Evolutionary conservation across 2,888 invertebrate genomes (phyloP).

Genomic region (Sicus ferrugineus): DNA sequence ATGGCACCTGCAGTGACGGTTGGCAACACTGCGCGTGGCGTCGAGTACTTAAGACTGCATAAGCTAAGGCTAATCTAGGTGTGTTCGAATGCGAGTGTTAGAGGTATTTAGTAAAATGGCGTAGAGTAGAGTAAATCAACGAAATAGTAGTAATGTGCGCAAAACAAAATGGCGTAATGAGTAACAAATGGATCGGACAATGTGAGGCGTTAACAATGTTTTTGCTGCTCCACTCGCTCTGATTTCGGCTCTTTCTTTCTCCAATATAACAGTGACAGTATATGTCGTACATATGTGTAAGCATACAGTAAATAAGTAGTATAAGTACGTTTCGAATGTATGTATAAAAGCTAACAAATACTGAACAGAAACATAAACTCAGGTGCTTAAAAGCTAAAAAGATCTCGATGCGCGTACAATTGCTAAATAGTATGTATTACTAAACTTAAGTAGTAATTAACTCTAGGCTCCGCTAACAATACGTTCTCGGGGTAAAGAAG

Average conservation of each 20-base stretch:
- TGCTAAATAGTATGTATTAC: constrained; percentile 14
- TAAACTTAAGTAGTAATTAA: constrained; percentile 3
- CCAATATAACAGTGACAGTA: background rate
- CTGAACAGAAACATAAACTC: constrained; percentile 18
- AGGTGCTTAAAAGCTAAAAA: constrained; percentile 31
- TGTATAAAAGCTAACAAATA: constrained; percentile 9
- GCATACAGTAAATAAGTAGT: background rate
- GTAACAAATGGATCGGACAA: constrained; percentile 5
- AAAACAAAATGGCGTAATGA: constrained; percentile 19
- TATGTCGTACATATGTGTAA: background rate
- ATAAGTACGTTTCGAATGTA: background rate
- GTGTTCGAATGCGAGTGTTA: background rate
- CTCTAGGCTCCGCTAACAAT: background rate
- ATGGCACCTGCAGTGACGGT: constrained; percentile 14
- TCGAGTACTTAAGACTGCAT: background rate
- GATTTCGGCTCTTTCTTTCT: background rate
- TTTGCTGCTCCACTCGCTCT: background rate
- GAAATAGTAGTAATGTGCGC: constrained; percentile 16
- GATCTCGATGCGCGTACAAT: constrained; percentile 14
- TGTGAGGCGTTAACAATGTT: constrained; percentile 11
- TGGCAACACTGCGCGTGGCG: constrained; percentile 27
- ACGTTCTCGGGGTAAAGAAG: background rate
- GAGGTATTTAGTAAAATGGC: constrained; percentile 12
- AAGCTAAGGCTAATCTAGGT: background rate
- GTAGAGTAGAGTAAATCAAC: constrained; percentile 4